These are phyloP conservation scores for Dryobota labecula DNA, from an alignment of 2,888 invertebrate genomes.

Conservation along the genomic window DNA sequence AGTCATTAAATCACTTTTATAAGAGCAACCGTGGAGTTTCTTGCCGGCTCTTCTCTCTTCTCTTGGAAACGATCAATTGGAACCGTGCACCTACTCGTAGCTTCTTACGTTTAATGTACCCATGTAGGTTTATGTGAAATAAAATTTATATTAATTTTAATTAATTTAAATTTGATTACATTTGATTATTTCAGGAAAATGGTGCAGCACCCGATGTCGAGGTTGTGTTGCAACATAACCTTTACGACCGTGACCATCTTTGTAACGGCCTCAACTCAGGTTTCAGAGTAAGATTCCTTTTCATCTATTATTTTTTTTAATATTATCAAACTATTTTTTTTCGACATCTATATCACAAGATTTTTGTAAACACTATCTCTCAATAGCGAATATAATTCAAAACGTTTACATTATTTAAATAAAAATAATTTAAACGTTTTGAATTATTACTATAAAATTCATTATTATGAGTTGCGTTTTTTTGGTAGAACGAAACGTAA, in stretches of 20 bases:
- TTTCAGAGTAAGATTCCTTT: slow-evolving; percentile 66
- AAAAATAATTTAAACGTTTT: too few relatives aligned
- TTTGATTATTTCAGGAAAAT: slow-evolving; percentile 62
- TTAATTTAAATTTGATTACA: neutral
- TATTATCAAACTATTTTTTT: too few relatives aligned
- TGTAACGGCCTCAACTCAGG: slow-evolving; percentile 69
- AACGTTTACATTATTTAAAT: too few relatives aligned
- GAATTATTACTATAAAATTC: too few relatives aligned
- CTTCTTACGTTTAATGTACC: neutral
- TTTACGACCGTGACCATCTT: slow-evolving; percentile 55
- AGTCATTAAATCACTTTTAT: too few relatives aligned
- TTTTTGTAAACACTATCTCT: too few relatives aligned
- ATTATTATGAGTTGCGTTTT: neutral
- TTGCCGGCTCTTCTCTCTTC: neutral
- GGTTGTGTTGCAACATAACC: slow-evolving; percentile 57
- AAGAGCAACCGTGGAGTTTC: too few relatives aligned
- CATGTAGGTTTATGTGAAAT: neutral
- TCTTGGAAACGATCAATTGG: neutral
- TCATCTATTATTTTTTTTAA: neutral
- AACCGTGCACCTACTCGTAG: neutral
- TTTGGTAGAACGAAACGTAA: neutral
- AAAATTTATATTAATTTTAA: neutral
- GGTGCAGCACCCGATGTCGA: slow-evolving; percentile 67
- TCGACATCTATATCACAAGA: too few relatives aligned
- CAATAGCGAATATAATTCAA: too few relatives aligned